These are phyloP conservation scores for Arctia plantaginis DNA, from an alignment of 2,888 invertebrate species.

Conservation along the genomic window DNA sequence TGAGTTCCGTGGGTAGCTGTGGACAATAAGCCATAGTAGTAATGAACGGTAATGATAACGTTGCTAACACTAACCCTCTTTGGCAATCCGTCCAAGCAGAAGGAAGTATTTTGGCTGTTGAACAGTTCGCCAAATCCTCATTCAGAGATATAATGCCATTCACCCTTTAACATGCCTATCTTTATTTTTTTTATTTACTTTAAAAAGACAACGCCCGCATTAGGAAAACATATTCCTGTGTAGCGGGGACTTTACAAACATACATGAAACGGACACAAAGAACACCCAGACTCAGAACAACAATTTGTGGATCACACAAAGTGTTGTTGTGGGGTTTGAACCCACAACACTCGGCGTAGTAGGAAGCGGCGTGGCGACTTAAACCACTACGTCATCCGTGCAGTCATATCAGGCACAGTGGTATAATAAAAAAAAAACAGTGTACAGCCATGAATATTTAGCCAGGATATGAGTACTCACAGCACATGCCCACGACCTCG, in stretches of 20 bases:
- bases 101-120: not conserved
- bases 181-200: too few relatives aligned
- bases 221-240: too few relatives aligned
- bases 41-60: not conserved
- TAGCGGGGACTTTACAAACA: too few relatives aligned
- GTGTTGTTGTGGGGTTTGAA: too few relatives aligned
- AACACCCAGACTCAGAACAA: too few relatives aligned
- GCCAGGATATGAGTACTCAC: slow-evolving; percentile 86
- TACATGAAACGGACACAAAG: too few relatives aligned
- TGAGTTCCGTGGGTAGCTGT: slow-evolving; percentile 98
- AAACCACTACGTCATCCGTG: too few relatives aligned
- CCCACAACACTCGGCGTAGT: too few relatives aligned
- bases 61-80: not conserved
- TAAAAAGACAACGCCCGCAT: too few relatives aligned
- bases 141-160: not conserved
- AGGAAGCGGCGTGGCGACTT: too few relatives aligned
- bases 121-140: not conserved
- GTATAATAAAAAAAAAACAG: not conserved
- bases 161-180: not conserved
- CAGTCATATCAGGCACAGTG: too few relatives aligned
- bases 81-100: not conserved
- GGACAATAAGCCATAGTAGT: not conserved
- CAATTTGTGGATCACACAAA: too few relatives aligned
- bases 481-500: slow-evolving; percentile 97
- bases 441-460: not conserved